Evolutionary conservation across 2,113 vertebrate genomes (phyloP).

Genomic region (Myxocyprinus asiaticus): DNA sequence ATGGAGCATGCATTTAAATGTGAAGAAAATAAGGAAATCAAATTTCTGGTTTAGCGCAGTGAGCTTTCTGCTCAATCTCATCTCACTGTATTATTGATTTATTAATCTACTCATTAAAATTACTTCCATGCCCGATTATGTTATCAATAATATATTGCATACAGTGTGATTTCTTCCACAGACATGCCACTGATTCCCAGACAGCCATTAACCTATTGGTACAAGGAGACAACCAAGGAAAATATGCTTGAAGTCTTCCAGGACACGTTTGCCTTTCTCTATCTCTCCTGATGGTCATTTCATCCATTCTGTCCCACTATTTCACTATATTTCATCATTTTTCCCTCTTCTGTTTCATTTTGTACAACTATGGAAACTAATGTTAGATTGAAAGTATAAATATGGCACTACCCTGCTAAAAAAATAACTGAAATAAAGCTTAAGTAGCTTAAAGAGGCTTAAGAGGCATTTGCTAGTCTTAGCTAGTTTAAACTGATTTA

Average conservation of each 20-base stretch:
- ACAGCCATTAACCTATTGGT: not conserved
- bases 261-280: not conserved
- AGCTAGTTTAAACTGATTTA: too few relatives aligned
- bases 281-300: not conserved
- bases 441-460: too few relatives aligned
- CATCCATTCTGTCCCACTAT: too few relatives aligned
- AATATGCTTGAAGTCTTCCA: not conserved
- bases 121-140: slow-evolving; percentile 57
- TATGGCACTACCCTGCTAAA: too few relatives aligned
- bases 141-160: slow-evolving; percentile 69
- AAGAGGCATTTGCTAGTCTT: too few relatives aligned
- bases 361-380: too few relatives aligned
- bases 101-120: slow-evolving; percentile 71
- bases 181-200: not conserved
- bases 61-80: slow-evolving; percentile 29
- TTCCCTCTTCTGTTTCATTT: too few relatives aligned
- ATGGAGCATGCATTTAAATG: not conserved
- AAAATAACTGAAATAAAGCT: too few relatives aligned
- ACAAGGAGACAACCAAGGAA: not conserved
- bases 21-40: slow-evolving; percentile 13
- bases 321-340: too few relatives aligned
- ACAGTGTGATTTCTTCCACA: slow-evolving; percentile 45
- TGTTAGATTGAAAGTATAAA: too few relatives aligned
- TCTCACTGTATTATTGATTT: slow-evolving; percentile 51
- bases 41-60: slow-evolving; percentile 35